Base-by-base conservation (phyloP, 2,797 vertebrate genomes). In the Micrastur ruficollis region DNA sequence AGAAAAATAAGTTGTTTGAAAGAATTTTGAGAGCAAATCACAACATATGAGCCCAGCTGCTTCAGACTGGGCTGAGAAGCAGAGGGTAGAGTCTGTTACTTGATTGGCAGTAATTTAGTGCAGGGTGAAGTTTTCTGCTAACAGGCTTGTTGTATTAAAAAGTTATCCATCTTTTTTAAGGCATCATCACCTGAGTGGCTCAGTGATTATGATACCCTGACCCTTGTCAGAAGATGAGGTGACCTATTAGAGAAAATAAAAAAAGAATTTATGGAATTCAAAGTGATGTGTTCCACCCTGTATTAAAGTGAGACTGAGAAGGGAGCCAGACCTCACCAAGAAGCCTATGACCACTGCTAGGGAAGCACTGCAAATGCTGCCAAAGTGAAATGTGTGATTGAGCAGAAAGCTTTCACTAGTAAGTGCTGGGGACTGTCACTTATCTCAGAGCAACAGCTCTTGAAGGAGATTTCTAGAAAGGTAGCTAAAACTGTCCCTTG, bases 311-410 rank as follows among this genome's bases (percentile, higher is more conserved):
- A 86, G 72, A 46, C 34, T 70, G 49, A 87, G 31, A 53, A 85
- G 11, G 29, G 59, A 78, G 11, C 7, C 68, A 38, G 44, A 32
- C 14, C 49, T 89, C 40, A 31, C 11, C 23, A 44, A 76, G 32
- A 61, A 75, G 19, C 4, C 68, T 20, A 3, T 23, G 36, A 36
- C 10, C 38, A 23, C 23, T 68, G n/a, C 17, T 14, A 46, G n/a
- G 13, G 63, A 80, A 7, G 15, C 52, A n/a, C 3, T 5, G 44
- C 17, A 17, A 11, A 14, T 19, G 34, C 55, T 4, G 3, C 14
- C 0, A 0, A 79, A 50, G 4, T 32, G 68, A 79, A 68, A 83
- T 11, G 5, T 42, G 19, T 16, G n/a, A 59, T 3, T 0, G 4
- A 78, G 44, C 9, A 22, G 29, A 79, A 56, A 52, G n/a, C 27